These are phyloP conservation scores for Scelioninae gen. 2 DNA, from an alignment of 2,888 invertebrate species.

Conservation along the genomic window DNA sequence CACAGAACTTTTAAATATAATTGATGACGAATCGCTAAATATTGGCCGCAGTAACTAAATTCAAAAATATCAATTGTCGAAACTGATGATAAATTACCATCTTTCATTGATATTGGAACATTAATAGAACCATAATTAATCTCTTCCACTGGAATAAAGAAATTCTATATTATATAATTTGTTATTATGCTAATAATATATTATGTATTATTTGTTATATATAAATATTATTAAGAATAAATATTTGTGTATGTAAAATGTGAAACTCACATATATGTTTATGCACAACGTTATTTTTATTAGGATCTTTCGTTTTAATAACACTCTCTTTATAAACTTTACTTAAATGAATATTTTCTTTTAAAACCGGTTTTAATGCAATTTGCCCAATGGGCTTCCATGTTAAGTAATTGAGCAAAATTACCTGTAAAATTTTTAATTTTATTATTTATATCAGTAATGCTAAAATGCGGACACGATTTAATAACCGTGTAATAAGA, in stretches of 20 bases:
- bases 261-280: slow-evolving; percentile 67
- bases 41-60: slow-evolving; percentile 71
- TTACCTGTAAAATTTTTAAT: slow-evolving; percentile 64
- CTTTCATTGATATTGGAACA: slow-evolving; percentile 67
- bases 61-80: slow-evolving; percentile 68
- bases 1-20: slow-evolving; percentile 71
- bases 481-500: no score
- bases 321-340: slow-evolving; percentile 69
- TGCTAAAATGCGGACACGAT: no score
- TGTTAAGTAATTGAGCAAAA: slow-evolving; percentile 71
- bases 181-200: no score
- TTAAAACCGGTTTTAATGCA: slow-evolving; percentile 69
- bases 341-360: slow-evolving; percentile 66
- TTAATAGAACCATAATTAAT: slow-evolving; percentile 69
- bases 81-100: slow-evolving; percentile 61
- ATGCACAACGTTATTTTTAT: slow-evolving; percentile 49
- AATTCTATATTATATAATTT: no score
- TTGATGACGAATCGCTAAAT: slow-evolving; percentile 70
- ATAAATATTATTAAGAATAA: not conserved
- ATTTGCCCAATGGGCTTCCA: slow-evolving; percentile 70
- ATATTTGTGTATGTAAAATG: not conserved
- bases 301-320: slow-evolving; percentile 62
- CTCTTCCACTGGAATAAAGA: slow-evolving; percentile 66
- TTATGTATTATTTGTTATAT: no score
- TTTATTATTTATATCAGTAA: no score